Evolutionary conservation across 2,113 vertebrate genomes (phyloP), one percentile per base, ranked within the genome.

Genomic region (Gallinago jamesoni): DNA sequence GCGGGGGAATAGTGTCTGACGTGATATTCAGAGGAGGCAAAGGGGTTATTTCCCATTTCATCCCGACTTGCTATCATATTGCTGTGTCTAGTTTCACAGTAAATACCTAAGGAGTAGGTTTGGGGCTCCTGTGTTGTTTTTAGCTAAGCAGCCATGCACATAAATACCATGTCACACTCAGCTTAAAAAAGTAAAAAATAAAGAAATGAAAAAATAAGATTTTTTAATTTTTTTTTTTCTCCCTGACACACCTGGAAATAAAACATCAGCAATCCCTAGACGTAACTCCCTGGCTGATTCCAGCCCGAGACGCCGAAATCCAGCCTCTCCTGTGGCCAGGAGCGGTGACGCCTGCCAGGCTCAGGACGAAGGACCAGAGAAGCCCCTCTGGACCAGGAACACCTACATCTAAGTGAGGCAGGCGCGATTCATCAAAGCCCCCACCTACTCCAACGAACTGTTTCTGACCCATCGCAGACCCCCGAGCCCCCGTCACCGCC

Each of bases 401-500:
- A 78, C 64, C 89, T 87, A 93, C 76, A 68, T 75, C 73, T 89
- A 22, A 92, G 80, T 41, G 23, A 59, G 47, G 45, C 91, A 94
- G 80, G 73, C 35, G 0, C 60, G 30, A 63, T 33, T 72, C 72
- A 56, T 77, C 63, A 94, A 89, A 81, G 56, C 25, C 43, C 84
- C 6, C 4, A 35, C 82, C 73, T 39, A 2, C 8, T 19, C 6
- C 10, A 96, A 96, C 0, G 47, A 92, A 60, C 91, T 96, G 93
- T 87, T 87, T 87, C 37, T 97, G 95, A 94, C 93, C 93, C 57
- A 9, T 91, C 76, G 1, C 94, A 97, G 93, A 89, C 8, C 69
- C 69, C 69, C 59, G 13, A 64, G 45, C 69, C 4, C 84, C 84
- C 25, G 0, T 47, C 84, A 43, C 84, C 0, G 6, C 30, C 27